Evolutionary conservation across 2,113 vertebrate genomes (phyloP).

Genomic region (Python bivittatus): DNA sequence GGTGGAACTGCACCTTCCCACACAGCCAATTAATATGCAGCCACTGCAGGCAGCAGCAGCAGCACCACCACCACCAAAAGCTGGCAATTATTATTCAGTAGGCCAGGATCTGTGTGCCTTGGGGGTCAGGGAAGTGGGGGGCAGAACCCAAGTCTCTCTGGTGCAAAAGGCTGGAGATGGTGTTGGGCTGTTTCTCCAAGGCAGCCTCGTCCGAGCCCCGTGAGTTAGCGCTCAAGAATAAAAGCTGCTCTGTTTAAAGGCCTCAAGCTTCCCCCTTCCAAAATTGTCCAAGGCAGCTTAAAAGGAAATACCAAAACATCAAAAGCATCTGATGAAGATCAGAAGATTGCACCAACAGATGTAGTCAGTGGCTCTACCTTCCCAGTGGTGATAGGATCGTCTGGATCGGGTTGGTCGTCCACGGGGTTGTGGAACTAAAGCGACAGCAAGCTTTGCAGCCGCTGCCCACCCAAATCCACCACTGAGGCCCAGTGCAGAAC

Average conservation of each 20-base stretch:
- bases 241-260: not conserved
- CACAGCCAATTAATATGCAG: slow-evolving; percentile 52
- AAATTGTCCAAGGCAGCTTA: not conserved
- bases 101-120: slow-evolving; percentile 14
- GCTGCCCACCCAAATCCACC: too few species aligned
- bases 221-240: too few species aligned
- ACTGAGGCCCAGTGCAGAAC: too few species aligned
- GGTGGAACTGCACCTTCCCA: slow-evolving; percentile 46
- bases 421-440: too few species aligned
- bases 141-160: not conserved
- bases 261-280: not conserved
- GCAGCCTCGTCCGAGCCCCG: too few species aligned
- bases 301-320: not conserved
- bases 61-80: slow-evolving; percentile 31
- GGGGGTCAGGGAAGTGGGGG: not conserved
- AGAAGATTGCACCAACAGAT: too few species aligned
- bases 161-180: not conserved
- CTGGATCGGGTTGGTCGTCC: too few species aligned
- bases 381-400: too few species aligned
- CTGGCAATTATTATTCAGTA: not conserved
- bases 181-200: not conserved
- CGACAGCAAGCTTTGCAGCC: too few species aligned
- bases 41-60: slow-evolving; percentile 22
- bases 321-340: not conserved
- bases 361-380: not conserved